Conservation (phyloP, 2,888 invertebrate genomes). For the Psylliodes chrysocephalus region DNA sequence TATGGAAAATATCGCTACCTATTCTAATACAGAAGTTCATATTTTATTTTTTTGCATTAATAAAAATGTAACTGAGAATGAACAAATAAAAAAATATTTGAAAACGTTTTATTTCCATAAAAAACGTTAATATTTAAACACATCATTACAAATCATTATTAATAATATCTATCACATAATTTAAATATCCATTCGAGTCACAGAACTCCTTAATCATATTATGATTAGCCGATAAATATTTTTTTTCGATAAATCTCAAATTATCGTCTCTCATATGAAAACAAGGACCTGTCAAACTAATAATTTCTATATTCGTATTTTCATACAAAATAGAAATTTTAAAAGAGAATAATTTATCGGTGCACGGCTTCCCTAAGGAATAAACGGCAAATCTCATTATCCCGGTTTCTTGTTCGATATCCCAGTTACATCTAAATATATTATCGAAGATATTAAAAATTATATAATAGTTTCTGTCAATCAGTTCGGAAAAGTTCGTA, state of each 20-base stretch:
- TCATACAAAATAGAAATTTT: slow-evolving; percentile 20
- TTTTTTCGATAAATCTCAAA: slow-evolving; percentile 21
- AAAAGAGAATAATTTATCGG: slow-evolving; percentile 16
- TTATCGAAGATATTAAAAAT: slow-evolving; percentile 43
- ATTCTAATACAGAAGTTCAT: too few relatives aligned
- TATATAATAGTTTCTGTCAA: slow-evolving; percentile 32
- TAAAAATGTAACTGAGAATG: too few relatives aligned
- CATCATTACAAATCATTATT: slow-evolving; percentile 1
- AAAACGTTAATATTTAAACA: too few relatives aligned
- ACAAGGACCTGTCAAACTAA: slow-evolving; percentile 24
- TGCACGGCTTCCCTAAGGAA: slow-evolving; percentile 23
- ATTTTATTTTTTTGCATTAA: too few relatives aligned
- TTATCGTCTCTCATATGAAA: slow-evolving; percentile 25
- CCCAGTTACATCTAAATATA: slow-evolving; percentile 48
- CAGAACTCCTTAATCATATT: slow-evolving; percentile 30
- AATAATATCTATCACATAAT: slow-evolving; percentile 25
- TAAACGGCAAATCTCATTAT: slow-evolving; percentile 48
- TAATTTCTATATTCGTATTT: slow-evolving; percentile 11
- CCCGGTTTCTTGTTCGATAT: slow-evolving; percentile 44
- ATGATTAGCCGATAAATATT: slow-evolving; percentile 27
- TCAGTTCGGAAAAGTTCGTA: slow-evolving; percentile 24
- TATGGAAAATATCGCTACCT: too few relatives aligned
- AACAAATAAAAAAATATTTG: too few relatives aligned
- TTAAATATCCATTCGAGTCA: slow-evolving; percentile 30
- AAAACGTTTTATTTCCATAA: too few relatives aligned